A percentile compares a stretch with the other conserved stretches of the same genome.
Evolutionary conservation across 2,888 invertebrate genomes (phyloP).

Genomic region (Pammene fasciana): DNA sequence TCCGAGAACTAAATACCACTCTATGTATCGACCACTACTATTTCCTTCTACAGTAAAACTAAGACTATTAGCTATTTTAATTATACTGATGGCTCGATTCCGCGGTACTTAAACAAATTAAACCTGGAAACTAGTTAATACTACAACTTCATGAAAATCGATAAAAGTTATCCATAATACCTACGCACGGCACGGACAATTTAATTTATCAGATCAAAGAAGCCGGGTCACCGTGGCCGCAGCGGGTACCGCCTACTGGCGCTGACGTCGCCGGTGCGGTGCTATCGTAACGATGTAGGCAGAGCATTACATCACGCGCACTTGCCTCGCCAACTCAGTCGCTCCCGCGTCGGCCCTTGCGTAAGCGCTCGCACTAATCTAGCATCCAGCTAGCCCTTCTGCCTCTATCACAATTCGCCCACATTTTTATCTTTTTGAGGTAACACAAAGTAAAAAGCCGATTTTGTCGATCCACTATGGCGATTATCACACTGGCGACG

Average conservation of each 20-base stretch:
- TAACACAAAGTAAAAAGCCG: too few species aligned
- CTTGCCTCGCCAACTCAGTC: constrained; percentile 45
- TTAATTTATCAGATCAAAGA: constrained; percentile 26
- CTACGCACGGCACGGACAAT: not conserved
- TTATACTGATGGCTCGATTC: constrained; percentile 2
- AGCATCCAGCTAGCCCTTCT: constrained; percentile 12
- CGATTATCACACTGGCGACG: too few species aligned
- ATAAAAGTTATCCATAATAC: constrained; percentile 20
- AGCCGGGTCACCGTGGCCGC: constrained; percentile 10
- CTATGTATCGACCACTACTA: constrained; percentile 56
- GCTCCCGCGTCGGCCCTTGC: constrained; percentile 40
- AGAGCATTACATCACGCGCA: constrained; percentile 50
- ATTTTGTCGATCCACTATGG: too few species aligned
- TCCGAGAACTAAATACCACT: constrained; percentile 59
- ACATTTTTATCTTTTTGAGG: not conserved
- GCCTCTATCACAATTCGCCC: not conserved
- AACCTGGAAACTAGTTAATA: not conserved
- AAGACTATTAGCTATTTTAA: constrained; percentile 22
- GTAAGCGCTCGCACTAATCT: constrained; percentile 28
- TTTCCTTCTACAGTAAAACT: constrained; percentile 18
- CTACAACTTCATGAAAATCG: constrained; percentile 7
- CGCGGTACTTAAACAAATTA: not conserved
- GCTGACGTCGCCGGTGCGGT: constrained; percentile 45
- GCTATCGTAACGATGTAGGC: constrained; percentile 50
- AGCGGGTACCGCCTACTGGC: constrained; percentile 31